A percentile compares a stretch with the other conserved stretches of the same genome.
Evolutionary conservation across 2,888 invertebrate genomes (phyloP).

Genomic region (Papilio demoleus): DNA sequence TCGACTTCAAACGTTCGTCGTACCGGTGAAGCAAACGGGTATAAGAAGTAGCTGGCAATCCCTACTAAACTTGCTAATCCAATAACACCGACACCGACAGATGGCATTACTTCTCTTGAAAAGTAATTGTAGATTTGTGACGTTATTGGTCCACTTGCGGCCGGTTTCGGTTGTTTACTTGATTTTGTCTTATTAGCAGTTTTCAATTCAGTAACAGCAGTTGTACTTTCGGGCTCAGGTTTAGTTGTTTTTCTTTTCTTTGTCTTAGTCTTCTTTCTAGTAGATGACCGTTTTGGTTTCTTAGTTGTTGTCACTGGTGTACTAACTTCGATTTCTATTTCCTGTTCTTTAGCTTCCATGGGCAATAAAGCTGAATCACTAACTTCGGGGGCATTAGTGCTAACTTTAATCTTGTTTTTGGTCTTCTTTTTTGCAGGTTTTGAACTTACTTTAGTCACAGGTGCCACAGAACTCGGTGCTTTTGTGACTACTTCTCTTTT

Average conservation of each 20-base stretch:
- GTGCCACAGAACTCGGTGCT: slow-evolving; percentile 49
- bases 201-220: slow-evolving; percentile 71
- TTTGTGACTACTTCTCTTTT: slow-evolving; percentile 61
- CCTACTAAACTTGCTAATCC: slow-evolving; percentile 90
- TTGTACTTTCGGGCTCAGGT: slow-evolving; percentile 64
- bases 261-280: slow-evolving; percentile 82
- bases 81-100: slow-evolving; percentile 89
- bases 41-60: slow-evolving; percentile 89
- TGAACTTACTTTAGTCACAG: slow-evolving; percentile 59
- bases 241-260: slow-evolving; percentile 83
- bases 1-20: slow-evolving; percentile 87
- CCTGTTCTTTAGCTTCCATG: slow-evolving; percentile 77
- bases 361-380: slow-evolving; percentile 73
- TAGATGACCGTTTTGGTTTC: slow-evolving; percentile 73
- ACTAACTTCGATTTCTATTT: slow-evolving; percentile 78
- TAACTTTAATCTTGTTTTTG: slow-evolving; percentile 68
- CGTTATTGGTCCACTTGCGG: slow-evolving; percentile 82
- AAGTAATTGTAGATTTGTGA: slow-evolving; percentile 91
- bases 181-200: slow-evolving; percentile 82
- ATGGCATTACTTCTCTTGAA: slow-evolving; percentile 91
- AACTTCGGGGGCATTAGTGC: slow-evolving; percentile 57
- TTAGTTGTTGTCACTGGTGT: slow-evolving; percentile 77
- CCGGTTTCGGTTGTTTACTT: slow-evolving; percentile 71
- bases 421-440: slow-evolving; percentile 73
- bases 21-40: slow-evolving; percentile 87